A percentile compares a stretch with the other conserved stretches of the same genome.
Conservation (phyloP, 2,113 vertebrate genomes). For the Petrocephalus zakoni region DNA sequence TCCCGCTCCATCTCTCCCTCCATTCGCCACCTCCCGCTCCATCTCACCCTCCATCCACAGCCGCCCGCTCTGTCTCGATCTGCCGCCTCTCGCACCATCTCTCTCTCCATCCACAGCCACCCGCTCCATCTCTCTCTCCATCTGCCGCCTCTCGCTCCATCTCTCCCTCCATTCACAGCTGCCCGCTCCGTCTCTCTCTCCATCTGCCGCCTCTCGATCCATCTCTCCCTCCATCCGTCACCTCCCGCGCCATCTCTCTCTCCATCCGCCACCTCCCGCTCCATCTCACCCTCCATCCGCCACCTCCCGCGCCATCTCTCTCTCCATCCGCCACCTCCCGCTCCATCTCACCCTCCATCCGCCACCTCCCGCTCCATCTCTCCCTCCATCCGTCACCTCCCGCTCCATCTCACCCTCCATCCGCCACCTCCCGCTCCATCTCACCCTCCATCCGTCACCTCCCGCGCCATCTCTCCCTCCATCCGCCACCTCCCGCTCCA, state of each 20-base stretch:
- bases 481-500: slow-evolving; percentile 26
- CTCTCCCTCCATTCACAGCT: neutral
- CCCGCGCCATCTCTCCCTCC: slow-evolving; percentile 20
- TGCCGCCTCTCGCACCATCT: slow-evolving; percentile 10
- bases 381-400: neutral
- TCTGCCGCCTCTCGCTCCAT: slow-evolving; percentile 12
- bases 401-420: neutral
- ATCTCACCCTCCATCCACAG: slow-evolving; percentile 33
- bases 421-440: neutral
- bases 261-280: neutral
- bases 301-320: slow-evolving; percentile 4
- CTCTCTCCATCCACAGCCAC: too few species aligned
- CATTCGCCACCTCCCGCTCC: slow-evolving; percentile 22
- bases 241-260: slow-evolving; percentile 36
- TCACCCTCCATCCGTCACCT: slow-evolving; percentile 11
- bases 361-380: slow-evolving; percentile 35
- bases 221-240: neutral
- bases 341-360: neutral
- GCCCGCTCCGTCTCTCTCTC: neutral
- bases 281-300: neutral
- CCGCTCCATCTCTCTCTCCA: too few species aligned
- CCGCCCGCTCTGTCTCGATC: too few species aligned
- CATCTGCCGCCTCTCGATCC: slow-evolving; percentile 28
- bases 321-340: slow-evolving; percentile 26
- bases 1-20: slow-evolving; percentile 22